These are phyloP conservation scores for Latrodectus hesperus DNA, from an alignment of 2,888 invertebrate species.

Conservation along the genomic window DNA sequence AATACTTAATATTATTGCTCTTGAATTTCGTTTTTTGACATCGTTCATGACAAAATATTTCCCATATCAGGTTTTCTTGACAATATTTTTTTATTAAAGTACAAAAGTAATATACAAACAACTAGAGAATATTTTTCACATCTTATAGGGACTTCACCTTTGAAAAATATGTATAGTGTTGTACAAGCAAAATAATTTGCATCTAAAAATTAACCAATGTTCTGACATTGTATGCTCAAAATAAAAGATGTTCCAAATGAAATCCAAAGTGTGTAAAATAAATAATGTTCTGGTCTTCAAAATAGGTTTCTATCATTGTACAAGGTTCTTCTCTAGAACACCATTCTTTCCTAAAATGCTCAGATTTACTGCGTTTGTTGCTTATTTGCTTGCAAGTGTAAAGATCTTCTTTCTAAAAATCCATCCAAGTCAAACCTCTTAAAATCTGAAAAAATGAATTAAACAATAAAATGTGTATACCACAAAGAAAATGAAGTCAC, in stretches of 20 bases:
- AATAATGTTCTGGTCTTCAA: constrained; percentile 36
- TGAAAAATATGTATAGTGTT: constrained; percentile 40
- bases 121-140: constrained; percentile 36
- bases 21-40: constrained; percentile 47
- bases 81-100: constrained; percentile 46
- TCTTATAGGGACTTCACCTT: constrained; percentile 19
- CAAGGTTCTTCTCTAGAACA: constrained; percentile 8
- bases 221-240: constrained; percentile 18
- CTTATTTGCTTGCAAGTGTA: constrained; percentile 54
- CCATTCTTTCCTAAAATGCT: constrained; percentile 1
- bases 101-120: constrained; percentile 57
- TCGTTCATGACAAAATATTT: constrained; percentile 34
- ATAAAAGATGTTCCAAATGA: constrained; percentile 25
- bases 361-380: constrained; percentile 41
- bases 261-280: constrained; percentile 13
- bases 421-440: constrained; percentile 63
- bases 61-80: constrained; percentile 11
- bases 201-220: constrained; percentile 29
- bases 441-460: constrained; percentile 47
- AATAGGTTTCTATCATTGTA: constrained; percentile 50
- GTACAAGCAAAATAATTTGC: constrained; percentile 49
- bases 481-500: too few species aligned
- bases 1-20: constrained; percentile 55
- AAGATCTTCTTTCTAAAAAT: constrained; percentile 59
- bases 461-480: not conserved